Percentiles rank a stretch among this genome's conserved stretches.
phyloP scores from a whole-genome alignment of 2,113 vertebrate species.

The Eulemur rufifrons region DNA sequence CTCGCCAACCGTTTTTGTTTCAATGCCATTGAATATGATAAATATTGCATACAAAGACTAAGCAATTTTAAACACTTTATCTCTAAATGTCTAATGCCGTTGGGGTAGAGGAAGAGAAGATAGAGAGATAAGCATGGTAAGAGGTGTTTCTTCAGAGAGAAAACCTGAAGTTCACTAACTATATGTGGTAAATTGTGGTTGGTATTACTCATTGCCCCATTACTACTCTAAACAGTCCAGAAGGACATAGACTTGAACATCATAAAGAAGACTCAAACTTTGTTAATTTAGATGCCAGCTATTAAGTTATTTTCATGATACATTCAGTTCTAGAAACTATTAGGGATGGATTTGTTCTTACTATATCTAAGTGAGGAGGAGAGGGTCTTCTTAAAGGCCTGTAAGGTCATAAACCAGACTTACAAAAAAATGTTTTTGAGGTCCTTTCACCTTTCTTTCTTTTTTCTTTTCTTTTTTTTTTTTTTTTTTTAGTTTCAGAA shows the following conservation, averaged over 20 bases:
- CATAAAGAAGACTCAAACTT: conserved; percentile 13
- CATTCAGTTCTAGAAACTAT: conserved; percentile 17
- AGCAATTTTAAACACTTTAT: not conserved
- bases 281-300: not conserved
- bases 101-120: conserved; percentile 61
- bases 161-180: not conserved
- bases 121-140: conserved; percentile 63
- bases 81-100: conserved; percentile 9
- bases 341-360: conserved; percentile 1
- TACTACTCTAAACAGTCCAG: not conserved
- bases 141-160: conserved; percentile 68
- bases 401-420: not conserved
- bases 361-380: not conserved
- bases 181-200: conserved; percentile 34
- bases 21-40: not conserved
- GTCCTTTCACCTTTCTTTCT: not conserved
- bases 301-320: not conserved
- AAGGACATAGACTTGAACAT: not conserved
- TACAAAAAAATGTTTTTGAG: not conserved
- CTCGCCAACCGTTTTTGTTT: not conserved
- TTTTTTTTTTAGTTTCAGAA: too few relatives aligned
- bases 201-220: not conserved
- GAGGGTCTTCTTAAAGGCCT: not conserved
- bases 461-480: not conserved
- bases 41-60: not conserved